Evolutionary conservation across 1,140 invertebrate genomes (phyloP).

Genomic region (Anastrepha obliqua): DNA sequence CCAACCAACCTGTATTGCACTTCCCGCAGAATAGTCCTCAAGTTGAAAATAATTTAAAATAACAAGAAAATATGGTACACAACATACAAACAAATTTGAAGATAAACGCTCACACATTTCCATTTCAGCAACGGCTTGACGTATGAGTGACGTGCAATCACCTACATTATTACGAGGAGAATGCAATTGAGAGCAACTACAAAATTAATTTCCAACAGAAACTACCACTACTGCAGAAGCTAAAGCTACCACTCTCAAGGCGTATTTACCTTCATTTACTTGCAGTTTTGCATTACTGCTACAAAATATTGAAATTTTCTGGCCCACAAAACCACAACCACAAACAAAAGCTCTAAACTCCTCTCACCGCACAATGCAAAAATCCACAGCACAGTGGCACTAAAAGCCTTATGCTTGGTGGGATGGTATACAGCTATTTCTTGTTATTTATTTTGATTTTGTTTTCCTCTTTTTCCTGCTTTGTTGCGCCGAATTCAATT

Average conservation of each 20-base stretch:
- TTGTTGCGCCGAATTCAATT: slow-evolving; percentile 39
- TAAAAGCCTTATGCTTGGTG: neutral
- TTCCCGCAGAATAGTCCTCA: too few relatives aligned
- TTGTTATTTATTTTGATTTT: neutral
- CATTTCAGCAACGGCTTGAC: neutral
- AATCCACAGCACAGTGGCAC: neutral
- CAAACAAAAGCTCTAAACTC: slow-evolving; percentile 6
- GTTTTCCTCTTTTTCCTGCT: slow-evolving; percentile 4
- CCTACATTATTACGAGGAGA: neutral
- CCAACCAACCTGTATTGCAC: too few relatives aligned
- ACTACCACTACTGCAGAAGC: too few relatives aligned
- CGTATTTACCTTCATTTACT: slow-evolving; percentile 47
- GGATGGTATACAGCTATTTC: neutral
- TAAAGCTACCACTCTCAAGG: neutral
- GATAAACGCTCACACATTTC: neutral
- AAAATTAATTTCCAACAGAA: slow-evolving; percentile 26
- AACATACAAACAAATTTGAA: too few relatives aligned
- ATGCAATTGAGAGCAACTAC: neutral
- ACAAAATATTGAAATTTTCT: slow-evolving; percentile 8
- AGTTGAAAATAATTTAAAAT: too few relatives aligned
- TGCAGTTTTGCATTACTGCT: slow-evolving; percentile 24
- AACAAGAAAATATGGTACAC: too few relatives aligned
- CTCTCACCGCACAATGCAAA: neutral
- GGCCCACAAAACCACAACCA: neutral
- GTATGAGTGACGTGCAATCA: neutral